Percentiles rank a stretch among this genome's conserved stretches.
These are phyloP conservation scores for Chrysolina americana DNA, from an alignment of 2,888 invertebrate genomes.

Conservation along the genomic window DNA sequence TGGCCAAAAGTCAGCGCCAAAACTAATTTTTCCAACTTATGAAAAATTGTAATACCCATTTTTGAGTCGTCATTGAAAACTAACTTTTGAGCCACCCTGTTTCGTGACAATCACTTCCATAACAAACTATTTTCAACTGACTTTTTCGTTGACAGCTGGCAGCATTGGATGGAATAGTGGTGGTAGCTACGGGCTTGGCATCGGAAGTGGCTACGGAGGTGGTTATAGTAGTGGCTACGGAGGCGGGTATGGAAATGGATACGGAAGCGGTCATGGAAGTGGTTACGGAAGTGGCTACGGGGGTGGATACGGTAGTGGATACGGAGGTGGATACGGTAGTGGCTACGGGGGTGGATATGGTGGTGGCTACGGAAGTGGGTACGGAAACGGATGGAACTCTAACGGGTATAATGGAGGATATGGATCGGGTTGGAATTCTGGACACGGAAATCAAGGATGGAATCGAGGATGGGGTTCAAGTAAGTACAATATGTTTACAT, in stretches of 20 bases:
- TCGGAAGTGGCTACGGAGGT: neutral
- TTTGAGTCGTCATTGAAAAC: neutral
- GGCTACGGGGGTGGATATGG: conserved; percentile 28
- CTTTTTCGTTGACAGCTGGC: conserved; percentile 26
- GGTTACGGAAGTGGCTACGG: conserved; percentile 8
- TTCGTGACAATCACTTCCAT: neutral
- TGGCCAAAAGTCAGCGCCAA: no score
- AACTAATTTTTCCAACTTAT: no score
- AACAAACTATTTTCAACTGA: neutral
- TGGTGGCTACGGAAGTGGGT: conserved; percentile 37
- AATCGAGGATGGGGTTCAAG: conserved; percentile 15
- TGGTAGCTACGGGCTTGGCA: neutral
- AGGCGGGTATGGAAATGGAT: conserved; percentile 4
- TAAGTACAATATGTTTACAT: neutral
- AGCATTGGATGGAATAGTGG: conserved; percentile 24
- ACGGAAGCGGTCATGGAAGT: neutral
- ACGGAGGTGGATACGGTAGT: conserved; percentile 19
- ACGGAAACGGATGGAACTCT: conserved; percentile 16
- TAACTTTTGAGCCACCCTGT: neutral
- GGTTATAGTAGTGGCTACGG: neutral
- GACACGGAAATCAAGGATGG: neutral
- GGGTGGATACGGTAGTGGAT: neutral
- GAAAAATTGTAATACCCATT: no score
- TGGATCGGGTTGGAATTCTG: conserved; percentile 27
- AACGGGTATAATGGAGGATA: conserved; percentile 33